Evolutionary conservation across 1,140 invertebrate genomes (phyloP).

Genomic region (Micrasema minimum): DNA sequence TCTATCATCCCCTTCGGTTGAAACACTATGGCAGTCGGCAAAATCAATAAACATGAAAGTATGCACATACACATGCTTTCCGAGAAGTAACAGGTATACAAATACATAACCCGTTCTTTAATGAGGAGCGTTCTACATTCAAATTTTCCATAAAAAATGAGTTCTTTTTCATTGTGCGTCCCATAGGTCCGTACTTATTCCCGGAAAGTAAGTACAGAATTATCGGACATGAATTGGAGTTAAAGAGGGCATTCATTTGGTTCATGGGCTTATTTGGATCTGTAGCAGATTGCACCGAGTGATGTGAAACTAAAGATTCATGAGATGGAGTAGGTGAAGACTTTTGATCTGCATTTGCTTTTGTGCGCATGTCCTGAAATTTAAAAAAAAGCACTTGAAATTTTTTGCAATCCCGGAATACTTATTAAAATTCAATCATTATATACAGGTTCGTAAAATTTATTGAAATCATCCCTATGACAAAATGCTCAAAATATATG

Average conservation of each 20-base stretch:
- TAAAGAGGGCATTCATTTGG: slow-evolving; percentile 64
- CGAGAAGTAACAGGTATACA: too few relatives aligned
- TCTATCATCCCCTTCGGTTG: slow-evolving; percentile 95
- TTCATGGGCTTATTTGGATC: slow-evolving; percentile 44
- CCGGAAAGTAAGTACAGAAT: slow-evolving; percentile 94
- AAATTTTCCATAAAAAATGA: slow-evolving; percentile 99
- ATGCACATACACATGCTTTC: slow-evolving; percentile 96
- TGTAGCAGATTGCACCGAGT: slow-evolving; percentile 71
- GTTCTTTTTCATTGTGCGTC: slow-evolving; percentile 98
- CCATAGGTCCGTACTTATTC: slow-evolving; percentile 94
- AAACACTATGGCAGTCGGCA: slow-evolving; percentile 97
- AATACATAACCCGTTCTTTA: too few relatives aligned
- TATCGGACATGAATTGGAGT: slow-evolving; percentile 91
- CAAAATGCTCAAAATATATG: too few relatives aligned
- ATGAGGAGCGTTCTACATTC: too few relatives aligned
- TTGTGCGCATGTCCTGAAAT: slow-evolving; percentile 86
- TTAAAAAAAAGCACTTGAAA: too few relatives aligned
- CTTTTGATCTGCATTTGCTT: slow-evolving; percentile 88
- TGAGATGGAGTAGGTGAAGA: slow-evolving; percentile 90
- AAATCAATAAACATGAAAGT: slow-evolving; percentile 99
- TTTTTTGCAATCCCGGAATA: too few relatives aligned
- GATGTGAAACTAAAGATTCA: slow-evolving; percentile 81
- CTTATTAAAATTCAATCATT: too few relatives aligned
- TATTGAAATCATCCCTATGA: too few relatives aligned
- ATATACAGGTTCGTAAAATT: too few relatives aligned